These are phyloP conservation scores for Lamellibrachia columna DNA, from an alignment of 2,888 invertebrate species.

Conservation along the genomic window DNA sequence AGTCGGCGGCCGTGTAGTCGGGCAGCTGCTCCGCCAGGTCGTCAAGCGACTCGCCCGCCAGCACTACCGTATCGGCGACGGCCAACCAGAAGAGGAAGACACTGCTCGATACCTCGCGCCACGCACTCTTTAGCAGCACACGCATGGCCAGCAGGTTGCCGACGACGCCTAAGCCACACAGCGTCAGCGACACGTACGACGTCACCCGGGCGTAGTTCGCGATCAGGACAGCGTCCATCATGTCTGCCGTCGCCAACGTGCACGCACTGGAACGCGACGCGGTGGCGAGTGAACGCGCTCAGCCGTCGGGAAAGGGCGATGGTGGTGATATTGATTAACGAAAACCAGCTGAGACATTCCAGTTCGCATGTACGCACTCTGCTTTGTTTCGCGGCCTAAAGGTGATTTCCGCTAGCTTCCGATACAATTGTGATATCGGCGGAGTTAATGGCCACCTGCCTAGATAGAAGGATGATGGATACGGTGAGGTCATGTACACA, in stretches of 20 bases:
- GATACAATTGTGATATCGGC: not conserved
- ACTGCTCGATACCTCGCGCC: slow-evolving; percentile 23
- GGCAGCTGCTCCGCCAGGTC: slow-evolving; percentile 32
- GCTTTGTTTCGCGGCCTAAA: not conserved
- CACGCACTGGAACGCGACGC: not conserved
- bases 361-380: not conserved
- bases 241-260: not conserved
- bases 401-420: not conserved
- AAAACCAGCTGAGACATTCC: not conserved
- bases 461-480: not conserved
- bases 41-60: slow-evolving; percentile 34
- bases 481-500: not conserved
- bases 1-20: slow-evolving; percentile 13
- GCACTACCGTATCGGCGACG: slow-evolving; percentile 32
- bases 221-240: not conserved
- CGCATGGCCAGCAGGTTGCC: slow-evolving; percentile 29
- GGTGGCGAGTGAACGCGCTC: not conserved
- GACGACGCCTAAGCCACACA: slow-evolving; percentile 25
- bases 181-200: slow-evolving; percentile 24
- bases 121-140: slow-evolving; percentile 19
- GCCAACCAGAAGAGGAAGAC: slow-evolving; percentile 33
- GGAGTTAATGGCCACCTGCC: not conserved
- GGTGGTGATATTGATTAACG: not conserved
- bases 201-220: not conserved
- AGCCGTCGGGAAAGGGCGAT: not conserved